phyloP scores from a whole-genome alignment of 2,888 invertebrate species.

The Lasioglossum oenotherae region DNA sequence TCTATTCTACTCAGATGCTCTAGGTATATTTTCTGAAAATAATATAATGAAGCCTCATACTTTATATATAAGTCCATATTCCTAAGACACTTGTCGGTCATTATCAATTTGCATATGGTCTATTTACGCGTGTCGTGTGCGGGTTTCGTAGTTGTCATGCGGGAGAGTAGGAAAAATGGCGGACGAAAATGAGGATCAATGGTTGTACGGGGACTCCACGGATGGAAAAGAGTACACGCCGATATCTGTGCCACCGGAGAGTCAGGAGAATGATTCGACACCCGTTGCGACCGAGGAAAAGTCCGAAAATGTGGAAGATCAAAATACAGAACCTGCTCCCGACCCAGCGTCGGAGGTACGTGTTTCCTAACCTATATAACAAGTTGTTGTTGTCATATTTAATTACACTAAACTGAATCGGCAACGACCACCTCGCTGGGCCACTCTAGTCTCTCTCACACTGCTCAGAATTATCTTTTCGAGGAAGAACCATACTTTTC shows the following conservation, averaged over 20 bases:
- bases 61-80: neutral
- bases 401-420: neutral
- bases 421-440: neutral
- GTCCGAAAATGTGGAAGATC: slow-evolving; percentile 70
- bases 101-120: neutral
- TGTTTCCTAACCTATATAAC: slow-evolving; percentile 76
- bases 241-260: slow-evolving; percentile 71
- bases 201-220: slow-evolving; percentile 93
- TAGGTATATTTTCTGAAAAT: neutral
- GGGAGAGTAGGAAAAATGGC: slow-evolving; percentile 85
- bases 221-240: slow-evolving; percentile 83
- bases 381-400: slow-evolving; percentile 35
- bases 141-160: slow-evolving; percentile 43
- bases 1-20: neutral
- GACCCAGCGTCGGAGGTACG: slow-evolving; percentile 70
- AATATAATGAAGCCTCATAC: neutral
- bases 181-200: slow-evolving; percentile 93
- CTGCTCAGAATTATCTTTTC: too few species aligned
- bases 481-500: neutral
- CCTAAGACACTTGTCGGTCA: neutral
- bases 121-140: neutral
- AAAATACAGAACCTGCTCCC: slow-evolving; percentile 63
- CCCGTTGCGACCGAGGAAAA: slow-evolving; percentile 73
- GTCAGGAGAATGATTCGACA: slow-evolving; percentile 77
- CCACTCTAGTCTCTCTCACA: neutral